Percentiles rank a stretch among this genome's conserved stretches.
Evolutionary conservation across 2,888 invertebrate species (phyloP).

Genomic region (Flabesymbios commensalis): DNA sequence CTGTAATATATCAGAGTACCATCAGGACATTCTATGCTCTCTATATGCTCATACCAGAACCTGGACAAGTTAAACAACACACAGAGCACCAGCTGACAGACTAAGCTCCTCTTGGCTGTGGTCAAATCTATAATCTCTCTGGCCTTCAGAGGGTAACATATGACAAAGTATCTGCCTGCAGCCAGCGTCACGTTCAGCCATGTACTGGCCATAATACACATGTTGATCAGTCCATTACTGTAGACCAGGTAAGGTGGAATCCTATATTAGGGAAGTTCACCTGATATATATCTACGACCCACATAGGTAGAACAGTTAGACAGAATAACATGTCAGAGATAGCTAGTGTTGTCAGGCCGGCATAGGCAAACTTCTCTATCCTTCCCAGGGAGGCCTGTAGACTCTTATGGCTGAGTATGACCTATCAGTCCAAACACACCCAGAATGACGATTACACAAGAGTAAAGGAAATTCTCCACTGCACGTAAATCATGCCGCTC

Average conservation of each 20-base stretch:
- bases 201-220: conserved; percentile 56
- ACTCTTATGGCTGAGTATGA: too few species aligned
- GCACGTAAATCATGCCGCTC: too few species aligned
- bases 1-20: conserved; percentile 15
- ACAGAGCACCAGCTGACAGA: conserved; percentile 27
- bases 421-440: too few species aligned
- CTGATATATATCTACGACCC: too few species aligned
- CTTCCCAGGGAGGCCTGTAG: conserved; percentile 47
- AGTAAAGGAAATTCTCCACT: too few species aligned
- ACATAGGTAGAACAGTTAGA: conserved; percentile 49
- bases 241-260: conserved; percentile 52
- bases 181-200: conserved; percentile 59
- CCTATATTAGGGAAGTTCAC: too few species aligned
- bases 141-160: conserved; percentile 57
- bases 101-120: conserved; percentile 47
- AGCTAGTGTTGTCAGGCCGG: conserved; percentile 55
- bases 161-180: conserved; percentile 55
- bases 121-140: conserved; percentile 51
- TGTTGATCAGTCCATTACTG: conserved; percentile 48
- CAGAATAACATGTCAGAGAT: conserved; percentile 57
- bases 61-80: conserved; percentile 27
- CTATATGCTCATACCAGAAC: conserved; percentile 20
- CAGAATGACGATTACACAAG: too few species aligned
- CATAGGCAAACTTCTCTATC: conserved; percentile 57
- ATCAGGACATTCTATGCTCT: conserved; percentile 13